Base-by-base conservation (phyloP, 2,888 invertebrate species). In the Caenorhabditis wallacei region DNA sequence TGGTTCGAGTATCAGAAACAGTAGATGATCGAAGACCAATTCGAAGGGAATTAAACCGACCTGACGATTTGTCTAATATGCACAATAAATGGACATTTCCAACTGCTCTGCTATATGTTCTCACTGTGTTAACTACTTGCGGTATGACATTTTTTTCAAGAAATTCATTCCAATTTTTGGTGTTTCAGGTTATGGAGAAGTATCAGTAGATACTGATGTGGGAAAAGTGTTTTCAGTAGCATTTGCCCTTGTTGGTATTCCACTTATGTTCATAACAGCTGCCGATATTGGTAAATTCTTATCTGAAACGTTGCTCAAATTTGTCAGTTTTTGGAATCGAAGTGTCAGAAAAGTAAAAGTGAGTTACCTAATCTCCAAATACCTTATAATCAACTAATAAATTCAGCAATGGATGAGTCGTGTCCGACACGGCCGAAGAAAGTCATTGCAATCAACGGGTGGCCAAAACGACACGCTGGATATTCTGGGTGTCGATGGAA, bases 191-290 rank as follows among this genome's bases (percentile, higher is more conserved):
- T 92, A 92, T 82, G 91, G 92, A 37, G 91, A 92, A 82, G 92
- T 92, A 13, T 91, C 90, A 8, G 92, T 92, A 1, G 89, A 92
- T 78, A 92, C 92, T 26, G 89, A 92, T 70, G 86, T 87, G 10
- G 92, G 92, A 46, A 92, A 92, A 81, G 87, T 92, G 20, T 92
- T 92, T 72, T 89, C 92, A 0, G 92, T 92, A 0, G 89, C 88
- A 11, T 92, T 92, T 75, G 92, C 92, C 0, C 87, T 92, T 13
- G 89, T 92, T 51, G 92, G 92, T 64, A 92, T 92, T 63, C 92
- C 92, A 20, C 85, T 92, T 43, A 92, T 92, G 92, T 92, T 92
- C 90, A 92, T 92, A 75, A 92, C 92, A n/a, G 92, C 92, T 18
- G 92, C 92, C 8, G 92, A 92, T 81, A 92, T 92, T 66, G 92